Conservation (phyloP, 2,888 invertebrate species). For the Cremastinae sp. region DNA sequence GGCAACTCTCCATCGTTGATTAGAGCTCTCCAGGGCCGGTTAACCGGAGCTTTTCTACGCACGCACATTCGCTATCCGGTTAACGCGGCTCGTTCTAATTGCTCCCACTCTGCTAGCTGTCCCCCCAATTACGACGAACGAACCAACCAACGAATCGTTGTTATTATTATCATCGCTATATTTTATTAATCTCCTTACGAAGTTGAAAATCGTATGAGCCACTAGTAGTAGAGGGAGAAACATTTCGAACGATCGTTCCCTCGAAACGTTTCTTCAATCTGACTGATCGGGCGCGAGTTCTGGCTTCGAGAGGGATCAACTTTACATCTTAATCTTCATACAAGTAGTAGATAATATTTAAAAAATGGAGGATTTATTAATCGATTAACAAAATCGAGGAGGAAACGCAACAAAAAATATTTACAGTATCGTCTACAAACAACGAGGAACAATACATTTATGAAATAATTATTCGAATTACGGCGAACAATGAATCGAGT, state of each 20-base stretch:
- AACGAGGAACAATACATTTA: conserved; percentile 3
- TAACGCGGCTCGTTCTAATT: not conserved
- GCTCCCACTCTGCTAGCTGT: not conserved
- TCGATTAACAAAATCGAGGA: not conserved
- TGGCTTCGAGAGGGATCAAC: conserved; percentile 45
- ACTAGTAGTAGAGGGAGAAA: not conserved
- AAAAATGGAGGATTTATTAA: not conserved
- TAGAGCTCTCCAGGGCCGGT: conserved; percentile 26
- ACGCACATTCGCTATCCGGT: conserved; percentile 7
- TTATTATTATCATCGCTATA: no score
- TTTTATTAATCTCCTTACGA: not conserved
- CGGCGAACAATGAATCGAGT: not conserved
- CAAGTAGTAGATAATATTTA: not conserved
- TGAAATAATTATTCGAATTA: conserved; percentile 8
- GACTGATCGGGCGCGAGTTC: conserved; percentile 16
- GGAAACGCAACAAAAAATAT: no score
- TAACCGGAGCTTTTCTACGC: conserved; percentile 26
- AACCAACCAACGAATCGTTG: not conserved
- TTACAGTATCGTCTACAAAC: not conserved
- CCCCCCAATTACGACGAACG: not conserved
- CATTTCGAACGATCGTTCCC: not conserved
- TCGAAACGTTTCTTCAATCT: conserved; percentile 19
- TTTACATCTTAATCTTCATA: conserved; percentile 20
- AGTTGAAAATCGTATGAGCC: not conserved
- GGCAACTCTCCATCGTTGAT: conserved; percentile 47